These are phyloP conservation scores for Intellagama lesueurii DNA, from an alignment of 2,797 vertebrate genomes.

Conservation along the genomic window DNA sequence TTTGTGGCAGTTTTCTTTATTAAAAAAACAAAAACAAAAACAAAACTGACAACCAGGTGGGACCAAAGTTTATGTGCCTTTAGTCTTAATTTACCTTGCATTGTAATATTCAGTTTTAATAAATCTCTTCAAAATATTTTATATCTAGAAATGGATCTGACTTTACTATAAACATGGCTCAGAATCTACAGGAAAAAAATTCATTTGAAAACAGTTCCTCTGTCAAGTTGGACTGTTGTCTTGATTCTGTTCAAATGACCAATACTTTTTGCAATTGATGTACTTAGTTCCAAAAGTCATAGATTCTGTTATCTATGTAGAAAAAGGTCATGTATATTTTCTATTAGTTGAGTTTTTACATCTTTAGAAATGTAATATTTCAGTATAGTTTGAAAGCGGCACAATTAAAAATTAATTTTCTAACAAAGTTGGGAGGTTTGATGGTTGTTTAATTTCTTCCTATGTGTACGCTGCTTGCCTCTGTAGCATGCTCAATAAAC, in stretches of 20 bases:
- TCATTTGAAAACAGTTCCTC: constrained; percentile 80
- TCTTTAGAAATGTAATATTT: constrained; percentile 91
- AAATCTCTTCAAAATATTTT: constrained; percentile 87
- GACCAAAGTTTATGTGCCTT: constrained; percentile 99
- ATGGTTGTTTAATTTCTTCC: constrained; percentile 88
- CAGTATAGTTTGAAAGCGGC: constrained; percentile 90
- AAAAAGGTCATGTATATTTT: constrained; percentile 90
- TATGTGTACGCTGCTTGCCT: constrained; percentile 90
- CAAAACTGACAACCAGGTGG: constrained; percentile 90
- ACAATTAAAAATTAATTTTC: constrained; percentile 96
- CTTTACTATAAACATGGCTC: constrained; percentile 87
- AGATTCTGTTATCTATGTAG: constrained; percentile 86
- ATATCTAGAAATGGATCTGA: constrained; percentile 86
- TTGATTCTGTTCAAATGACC: constrained; percentile 84
- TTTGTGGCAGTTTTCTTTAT: constrained; percentile 85
- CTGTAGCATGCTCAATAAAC: constrained; percentile 99
- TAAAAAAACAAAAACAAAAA: constrained; percentile 33
- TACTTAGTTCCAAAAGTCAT: constrained; percentile 85
- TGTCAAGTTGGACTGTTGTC: constrained; percentile 80
- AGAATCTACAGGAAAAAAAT: constrained; percentile 83
- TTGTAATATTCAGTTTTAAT: constrained; percentile 92
- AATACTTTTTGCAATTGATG: constrained; percentile 85
- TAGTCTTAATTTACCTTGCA: constrained; percentile 93
- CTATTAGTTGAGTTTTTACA: constrained; percentile 91
- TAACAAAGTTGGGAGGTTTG: constrained; percentile 90